Conservation (phyloP, 2,113 vertebrate species). For the Galemys pyrenaicus region DNA sequence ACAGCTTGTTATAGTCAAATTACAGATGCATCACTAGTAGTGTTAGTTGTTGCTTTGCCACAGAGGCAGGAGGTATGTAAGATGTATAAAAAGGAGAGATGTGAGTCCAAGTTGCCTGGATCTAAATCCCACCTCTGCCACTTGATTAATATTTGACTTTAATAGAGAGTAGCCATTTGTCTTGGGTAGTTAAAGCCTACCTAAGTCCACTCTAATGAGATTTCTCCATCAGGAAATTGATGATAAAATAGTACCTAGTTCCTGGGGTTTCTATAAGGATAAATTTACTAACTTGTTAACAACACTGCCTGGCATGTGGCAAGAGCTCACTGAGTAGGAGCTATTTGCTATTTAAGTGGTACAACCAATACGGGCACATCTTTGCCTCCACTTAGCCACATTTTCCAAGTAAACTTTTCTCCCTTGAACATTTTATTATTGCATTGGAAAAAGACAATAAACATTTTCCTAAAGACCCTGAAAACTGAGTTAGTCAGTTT, state of each 20-base stretch:
- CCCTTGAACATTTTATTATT: not conserved
- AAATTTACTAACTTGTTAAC: not conserved
- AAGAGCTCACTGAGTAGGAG: not conserved
- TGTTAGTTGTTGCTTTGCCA: not conserved
- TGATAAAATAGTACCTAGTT: not conserved
- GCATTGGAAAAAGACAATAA: not conserved
- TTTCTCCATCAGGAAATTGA: not conserved
- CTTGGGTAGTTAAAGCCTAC: not conserved
- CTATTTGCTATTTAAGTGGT: not conserved
- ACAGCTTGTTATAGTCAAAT: not conserved
- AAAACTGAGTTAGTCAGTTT: not conserved
- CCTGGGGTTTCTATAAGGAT: not conserved
- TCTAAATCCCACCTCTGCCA: slow-evolving; percentile 4
- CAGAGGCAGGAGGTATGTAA: not conserved
- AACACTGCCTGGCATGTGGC: too few species aligned
- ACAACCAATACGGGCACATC: not conserved
- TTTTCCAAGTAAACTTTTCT: slow-evolving; percentile 36
- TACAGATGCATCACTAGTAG: not conserved
- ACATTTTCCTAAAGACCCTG: not conserved
- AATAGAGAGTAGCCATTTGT: not conserved
- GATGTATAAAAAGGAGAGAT: not conserved
- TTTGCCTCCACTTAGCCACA: not conserved
- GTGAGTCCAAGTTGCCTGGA: not conserved
- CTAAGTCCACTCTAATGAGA: not conserved
- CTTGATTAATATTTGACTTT: not conserved